These are phyloP conservation scores for Cyclina sinensis DNA, from an alignment of 1,140 invertebrate genomes.

Conservation along the genomic window DNA sequence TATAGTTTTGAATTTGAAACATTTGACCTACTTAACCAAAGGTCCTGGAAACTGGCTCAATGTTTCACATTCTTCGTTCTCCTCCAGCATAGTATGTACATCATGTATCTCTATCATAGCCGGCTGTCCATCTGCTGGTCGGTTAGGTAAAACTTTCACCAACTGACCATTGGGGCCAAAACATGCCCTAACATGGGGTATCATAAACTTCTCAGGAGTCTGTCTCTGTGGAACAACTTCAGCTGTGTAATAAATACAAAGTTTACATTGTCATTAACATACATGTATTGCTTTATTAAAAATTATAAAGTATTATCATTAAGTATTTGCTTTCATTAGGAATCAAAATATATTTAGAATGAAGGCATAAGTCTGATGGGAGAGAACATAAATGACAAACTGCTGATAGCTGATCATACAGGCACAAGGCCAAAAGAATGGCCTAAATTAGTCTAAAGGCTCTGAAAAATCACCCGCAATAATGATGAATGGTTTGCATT, in stretches of 20 bases:
- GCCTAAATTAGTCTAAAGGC: no score
- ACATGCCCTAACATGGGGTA: constrained; percentile 90
- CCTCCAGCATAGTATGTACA: constrained; percentile 87
- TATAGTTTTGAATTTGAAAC: no score
- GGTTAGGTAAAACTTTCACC: constrained; percentile 91
- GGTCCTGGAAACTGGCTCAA: constrained; percentile 92
- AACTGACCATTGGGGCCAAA: constrained; percentile 91
- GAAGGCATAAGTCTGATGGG: no score
- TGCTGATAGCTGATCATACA: no score
- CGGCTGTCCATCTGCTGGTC: constrained; percentile 92
- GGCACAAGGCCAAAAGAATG: no score
- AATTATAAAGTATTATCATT: no score
- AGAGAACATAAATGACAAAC: no score
- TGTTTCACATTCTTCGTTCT: constrained; percentile 88
- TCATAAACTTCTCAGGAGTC: constrained; percentile 93
- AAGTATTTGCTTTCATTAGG: no score
- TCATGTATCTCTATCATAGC: constrained; percentile 91
- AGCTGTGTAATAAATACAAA: constrained; percentile 42
- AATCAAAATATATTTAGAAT: no score
- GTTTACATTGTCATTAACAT: not conserved
- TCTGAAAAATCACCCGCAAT: no score
- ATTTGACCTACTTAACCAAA: constrained; percentile 89
- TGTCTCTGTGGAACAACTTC: constrained; percentile 88
- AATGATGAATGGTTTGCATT: no score
- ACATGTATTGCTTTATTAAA: no score